Evolutionary conservation across 2,888 invertebrate genomes (phyloP).

Genomic region (Frankliniella fusca): DNA sequence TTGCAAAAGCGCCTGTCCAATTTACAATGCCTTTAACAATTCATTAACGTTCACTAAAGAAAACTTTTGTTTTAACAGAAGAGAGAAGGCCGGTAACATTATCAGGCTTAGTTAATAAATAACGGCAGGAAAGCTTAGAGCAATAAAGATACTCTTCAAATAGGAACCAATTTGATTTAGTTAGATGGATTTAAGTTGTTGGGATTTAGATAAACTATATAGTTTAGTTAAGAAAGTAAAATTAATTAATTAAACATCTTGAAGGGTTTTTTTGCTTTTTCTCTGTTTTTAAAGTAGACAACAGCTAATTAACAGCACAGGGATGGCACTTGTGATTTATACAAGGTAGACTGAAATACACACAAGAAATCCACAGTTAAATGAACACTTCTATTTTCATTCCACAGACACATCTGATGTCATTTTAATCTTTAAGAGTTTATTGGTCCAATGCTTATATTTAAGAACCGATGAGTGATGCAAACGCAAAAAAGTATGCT

Average conservation of each 20-base stretch:
- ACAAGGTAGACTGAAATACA: no score
- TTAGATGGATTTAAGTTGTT: background rate
- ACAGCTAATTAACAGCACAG: background rate
- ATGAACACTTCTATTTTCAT: no score
- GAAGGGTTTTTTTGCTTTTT: background rate
- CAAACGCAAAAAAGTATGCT: no score
- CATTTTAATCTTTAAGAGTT: no score
- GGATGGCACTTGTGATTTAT: no score
- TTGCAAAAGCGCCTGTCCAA: constrained; percentile 11
- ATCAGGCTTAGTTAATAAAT: constrained; percentile 14
- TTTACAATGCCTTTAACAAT: background rate
- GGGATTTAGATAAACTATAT: background rate
- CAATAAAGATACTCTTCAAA: background rate
- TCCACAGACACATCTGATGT: no score
- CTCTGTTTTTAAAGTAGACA: background rate
- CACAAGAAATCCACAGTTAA: no score
- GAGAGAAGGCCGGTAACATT: background rate
- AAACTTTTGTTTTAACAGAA: background rate
- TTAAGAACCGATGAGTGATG: no score
- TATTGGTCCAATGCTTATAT: no score
- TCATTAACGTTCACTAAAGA: background rate
- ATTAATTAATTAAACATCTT: constrained; percentile 13
- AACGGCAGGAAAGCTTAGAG: constrained; percentile 19
- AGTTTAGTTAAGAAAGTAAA: background rate
- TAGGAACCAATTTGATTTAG: background rate